Evolutionary conservation across 2,113 vertebrate species (phyloP), one percentile per base, ranked within the genome.

Genomic region (Microtus richardsoni): DNA sequence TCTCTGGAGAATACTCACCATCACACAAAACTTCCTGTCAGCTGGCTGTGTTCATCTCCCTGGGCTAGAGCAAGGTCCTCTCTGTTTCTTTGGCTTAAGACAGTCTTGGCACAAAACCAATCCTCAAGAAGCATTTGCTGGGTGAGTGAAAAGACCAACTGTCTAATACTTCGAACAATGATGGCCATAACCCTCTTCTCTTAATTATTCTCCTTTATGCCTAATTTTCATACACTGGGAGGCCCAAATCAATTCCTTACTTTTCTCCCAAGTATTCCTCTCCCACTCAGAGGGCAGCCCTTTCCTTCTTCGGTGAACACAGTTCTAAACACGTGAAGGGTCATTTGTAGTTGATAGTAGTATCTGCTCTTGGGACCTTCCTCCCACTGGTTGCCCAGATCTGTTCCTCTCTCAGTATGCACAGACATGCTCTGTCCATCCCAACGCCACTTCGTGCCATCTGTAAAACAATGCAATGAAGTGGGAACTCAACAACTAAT

Each of bases 261-360:
- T 80, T 89, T 36, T 87, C 93, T 85, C 52, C 24, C 49, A 83
- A 84, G 54, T 58, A 70, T 71, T 96, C 24, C 39, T 64, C 26
- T 88, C 77, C 66, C 11, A 60, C 17, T 90, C 60, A n/a, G 22
- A 17, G 39, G 28, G 28, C 64, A 9, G 8, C 9, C 28, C 54
- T 77, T 90, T 64, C 16, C 58, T 83, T 88, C 41, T 54, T 78
- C 24, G 24, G 28, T 54, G 47, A 22, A 77, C 14, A 83, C 16
- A 74, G 19, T 19, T 71, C 47, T 36, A 62, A 73, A 28, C 68
- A 41, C 39, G 60, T 62, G 36, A 79, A 8, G 4, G 2, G 36
- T 75, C 49, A 0, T 91, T 66, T 91, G 84, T 22, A 88, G 62
- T 58, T 84, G 10, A 26, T 68, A 70, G 26, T 26, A n/a, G 68